Evolutionary conservation across 2,113 vertebrate species (phyloP).

Genomic region (Ctenomys sociabilis): DNA sequence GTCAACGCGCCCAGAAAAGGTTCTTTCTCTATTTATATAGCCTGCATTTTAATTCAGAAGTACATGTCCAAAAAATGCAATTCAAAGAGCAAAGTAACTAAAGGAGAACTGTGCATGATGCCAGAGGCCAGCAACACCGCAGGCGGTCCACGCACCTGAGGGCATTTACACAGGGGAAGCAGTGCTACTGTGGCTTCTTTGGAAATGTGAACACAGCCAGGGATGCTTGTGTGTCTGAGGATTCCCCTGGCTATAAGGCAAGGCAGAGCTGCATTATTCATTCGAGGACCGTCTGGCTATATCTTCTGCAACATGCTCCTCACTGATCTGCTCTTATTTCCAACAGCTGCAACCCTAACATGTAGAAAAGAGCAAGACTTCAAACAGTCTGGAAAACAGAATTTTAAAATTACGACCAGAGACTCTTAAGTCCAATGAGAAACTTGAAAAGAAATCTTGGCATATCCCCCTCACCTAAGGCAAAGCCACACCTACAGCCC

Average conservation of each 20-base stretch:
- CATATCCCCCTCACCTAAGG: not conserved
- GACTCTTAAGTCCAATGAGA: not conserved
- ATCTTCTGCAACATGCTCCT: not conserved
- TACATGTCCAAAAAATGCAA: not conserved
- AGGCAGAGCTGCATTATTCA: conserved; percentile 34
- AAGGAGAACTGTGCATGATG: conserved; percentile 12
- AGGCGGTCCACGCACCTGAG: not conserved
- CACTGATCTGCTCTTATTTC: conserved; percentile 51
- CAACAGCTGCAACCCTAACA: conserved; percentile 39
- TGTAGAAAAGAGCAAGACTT: not conserved
- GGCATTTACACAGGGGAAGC: not conserved
- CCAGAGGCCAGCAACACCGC: not conserved
- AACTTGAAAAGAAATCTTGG: conserved; percentile 55
- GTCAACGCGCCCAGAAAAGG: not conserved
- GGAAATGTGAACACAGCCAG: conserved; percentile 2
- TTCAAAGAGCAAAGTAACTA: conserved; percentile 29
- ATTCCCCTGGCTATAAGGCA: not conserved
- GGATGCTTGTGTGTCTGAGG: not conserved
- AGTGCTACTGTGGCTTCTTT: not conserved
- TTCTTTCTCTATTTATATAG: not conserved
- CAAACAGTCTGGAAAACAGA: conserved; percentile 28
- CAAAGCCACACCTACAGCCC: conserved; percentile 52
- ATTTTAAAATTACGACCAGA: conserved; percentile 54
- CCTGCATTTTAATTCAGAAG: conserved; percentile 47
- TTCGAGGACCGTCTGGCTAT: not conserved